Conservation (phyloP, 2,797 vertebrate genomes). For the Argyrosomus regius region DNA sequence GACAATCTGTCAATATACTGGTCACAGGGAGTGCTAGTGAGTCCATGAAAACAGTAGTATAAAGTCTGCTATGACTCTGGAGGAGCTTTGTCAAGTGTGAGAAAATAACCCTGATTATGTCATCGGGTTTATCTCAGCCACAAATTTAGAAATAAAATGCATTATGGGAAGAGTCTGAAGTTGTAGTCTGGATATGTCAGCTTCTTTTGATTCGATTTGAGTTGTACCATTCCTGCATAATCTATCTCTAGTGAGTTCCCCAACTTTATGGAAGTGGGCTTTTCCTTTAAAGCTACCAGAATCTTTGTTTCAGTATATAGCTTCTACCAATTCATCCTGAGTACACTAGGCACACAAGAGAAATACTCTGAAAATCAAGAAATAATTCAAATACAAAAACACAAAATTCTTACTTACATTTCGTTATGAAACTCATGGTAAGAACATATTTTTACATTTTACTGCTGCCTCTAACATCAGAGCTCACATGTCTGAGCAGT, state of each 20-base stretch:
- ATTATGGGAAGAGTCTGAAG: not conserved
- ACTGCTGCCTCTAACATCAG: conserved; percentile 4
- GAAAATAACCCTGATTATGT: not conserved
- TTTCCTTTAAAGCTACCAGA: not conserved
- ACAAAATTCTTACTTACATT: not conserved
- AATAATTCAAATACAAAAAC: not conserved
- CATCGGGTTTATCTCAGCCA: not conserved
- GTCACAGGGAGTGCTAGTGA: not conserved
- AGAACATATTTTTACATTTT: not conserved
- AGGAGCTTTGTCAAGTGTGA: conserved; percentile 1
- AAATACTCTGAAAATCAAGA: not conserved
- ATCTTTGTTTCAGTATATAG: not conserved
- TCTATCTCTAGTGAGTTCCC: not conserved
- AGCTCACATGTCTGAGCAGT: not conserved
- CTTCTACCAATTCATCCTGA: not conserved
- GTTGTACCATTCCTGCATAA: not conserved
- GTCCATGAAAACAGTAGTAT: not conserved
- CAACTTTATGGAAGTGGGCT: not conserved
- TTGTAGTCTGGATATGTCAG: not conserved
- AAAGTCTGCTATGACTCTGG: not conserved
- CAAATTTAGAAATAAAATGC: not conserved
- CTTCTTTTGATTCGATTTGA: not conserved
- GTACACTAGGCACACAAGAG: not conserved
- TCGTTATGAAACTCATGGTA: not conserved
- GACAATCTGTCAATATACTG: not conserved